Evolutionary conservation across 2,888 invertebrate species (phyloP).

Genomic region (Hypselothyrea guttata): DNA sequence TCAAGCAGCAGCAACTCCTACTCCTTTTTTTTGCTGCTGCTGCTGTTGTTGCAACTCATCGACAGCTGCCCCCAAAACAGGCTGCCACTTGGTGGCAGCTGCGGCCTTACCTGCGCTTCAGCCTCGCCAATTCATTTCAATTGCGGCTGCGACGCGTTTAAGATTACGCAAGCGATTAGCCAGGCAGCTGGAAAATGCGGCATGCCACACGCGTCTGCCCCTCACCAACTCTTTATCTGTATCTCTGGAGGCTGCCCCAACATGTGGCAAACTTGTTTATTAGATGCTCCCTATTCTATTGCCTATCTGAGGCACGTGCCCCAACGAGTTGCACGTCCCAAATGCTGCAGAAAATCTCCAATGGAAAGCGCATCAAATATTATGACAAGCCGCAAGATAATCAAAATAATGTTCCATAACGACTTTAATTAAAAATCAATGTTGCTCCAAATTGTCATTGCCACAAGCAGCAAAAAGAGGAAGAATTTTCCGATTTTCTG

Average conservation of each 20-base stretch:
- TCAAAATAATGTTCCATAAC: slow-evolving; percentile 2
- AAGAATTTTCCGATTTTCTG: neutral
- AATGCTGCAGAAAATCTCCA: neutral
- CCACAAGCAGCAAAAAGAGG: slow-evolving; percentile 15
- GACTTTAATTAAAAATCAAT: slow-evolving; percentile 64
- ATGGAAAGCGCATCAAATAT: slow-evolving; percentile 1
- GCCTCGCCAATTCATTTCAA: slow-evolving; percentile 67
- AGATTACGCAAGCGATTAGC: slow-evolving; percentile 76
- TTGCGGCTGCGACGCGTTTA: slow-evolving; percentile 73
- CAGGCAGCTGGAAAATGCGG: slow-evolving; percentile 77
- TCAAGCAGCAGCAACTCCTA: slow-evolving; percentile 32
- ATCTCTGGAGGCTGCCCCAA: slow-evolving; percentile 3
- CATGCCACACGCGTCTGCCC: slow-evolving; percentile 12
- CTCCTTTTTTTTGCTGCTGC: neutral
- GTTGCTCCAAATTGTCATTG: slow-evolving; percentile 44
- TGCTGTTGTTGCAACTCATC: slow-evolving; percentile 18
- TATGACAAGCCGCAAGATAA: neutral
- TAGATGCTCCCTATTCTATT: slow-evolving; percentile 49
- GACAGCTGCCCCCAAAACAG: slow-evolving; percentile 30
- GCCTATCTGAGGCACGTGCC: slow-evolving; percentile 58
- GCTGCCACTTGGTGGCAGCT: too few relatives aligned
- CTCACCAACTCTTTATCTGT: too few relatives aligned
- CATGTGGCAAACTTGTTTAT: slow-evolving; percentile 62
- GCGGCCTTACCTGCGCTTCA: slow-evolving; percentile 44
- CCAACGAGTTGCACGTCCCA: slow-evolving; percentile 19